These are phyloP conservation scores for Iphiclides podalirius DNA, from an alignment of 2,888 invertebrate genomes.

Conservation along the genomic window DNA sequence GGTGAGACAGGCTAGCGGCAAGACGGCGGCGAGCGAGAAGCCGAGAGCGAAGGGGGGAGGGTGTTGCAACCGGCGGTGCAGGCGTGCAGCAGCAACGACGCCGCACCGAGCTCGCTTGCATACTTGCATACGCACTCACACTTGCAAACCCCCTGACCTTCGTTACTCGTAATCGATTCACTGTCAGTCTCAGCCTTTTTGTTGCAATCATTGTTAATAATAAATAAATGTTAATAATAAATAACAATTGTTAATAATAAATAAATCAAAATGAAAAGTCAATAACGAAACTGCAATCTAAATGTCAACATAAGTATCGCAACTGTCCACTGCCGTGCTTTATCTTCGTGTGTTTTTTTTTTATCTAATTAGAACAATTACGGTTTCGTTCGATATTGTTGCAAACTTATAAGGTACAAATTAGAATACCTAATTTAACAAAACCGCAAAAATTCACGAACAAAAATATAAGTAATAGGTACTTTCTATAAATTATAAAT, in stretches of 20 bases:
- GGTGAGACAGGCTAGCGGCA: conserved; percentile 80
- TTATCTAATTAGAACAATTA: conserved; percentile 27
- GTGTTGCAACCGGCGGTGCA: conserved; percentile 79
- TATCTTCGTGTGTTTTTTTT: conserved; percentile 18
- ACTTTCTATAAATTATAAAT: no score
- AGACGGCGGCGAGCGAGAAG: conserved; percentile 78
- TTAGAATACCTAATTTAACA: no score
- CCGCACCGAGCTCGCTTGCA: conserved; percentile 79
- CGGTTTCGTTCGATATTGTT: conserved; percentile 23
- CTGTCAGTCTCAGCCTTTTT: conserved; percentile 63
- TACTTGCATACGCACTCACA: conserved; percentile 77
- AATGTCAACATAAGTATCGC: conserved; percentile 5
- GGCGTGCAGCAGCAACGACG: conserved; percentile 79
- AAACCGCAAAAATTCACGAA: not conserved
- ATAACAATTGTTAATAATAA: conserved; percentile 30
- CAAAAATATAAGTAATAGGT: not conserved
- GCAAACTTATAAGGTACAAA: conserved; percentile 21
- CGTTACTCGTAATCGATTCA: conserved; percentile 72
- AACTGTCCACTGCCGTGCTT: conserved; percentile 7
- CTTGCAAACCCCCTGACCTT: conserved; percentile 74
- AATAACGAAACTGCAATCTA: conserved; percentile 3
- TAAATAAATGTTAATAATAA: conserved; percentile 40
- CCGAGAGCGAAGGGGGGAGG: conserved; percentile 78
- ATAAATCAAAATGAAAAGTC: not conserved
- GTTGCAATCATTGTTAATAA: conserved; percentile 63